Evolutionary conservation across 1,140 invertebrate genomes (phyloP), one percentile per base, ranked within the genome.

Genomic region (Spodoptera litura): DNA sequence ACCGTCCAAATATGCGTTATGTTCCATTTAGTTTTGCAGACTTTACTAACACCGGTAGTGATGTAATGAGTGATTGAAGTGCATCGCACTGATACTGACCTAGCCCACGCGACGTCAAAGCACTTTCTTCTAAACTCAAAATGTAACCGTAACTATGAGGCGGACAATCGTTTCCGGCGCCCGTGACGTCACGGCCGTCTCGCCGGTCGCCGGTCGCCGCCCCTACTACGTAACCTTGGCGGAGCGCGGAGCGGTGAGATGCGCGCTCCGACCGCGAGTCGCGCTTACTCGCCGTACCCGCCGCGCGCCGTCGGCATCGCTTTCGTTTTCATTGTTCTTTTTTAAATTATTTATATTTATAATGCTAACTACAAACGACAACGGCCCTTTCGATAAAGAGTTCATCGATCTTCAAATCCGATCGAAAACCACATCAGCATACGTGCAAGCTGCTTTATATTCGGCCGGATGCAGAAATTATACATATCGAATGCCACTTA

Each of bases 101-200:
- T 93, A 93, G 82, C 87, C 86, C 88, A 94, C 86, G 85, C 86
- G 84, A 72, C 81, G 80, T 83, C 81, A 81, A 58, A 90, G 72
- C 88, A 92, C 92, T 93, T 92, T 93, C 93, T 92, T 93, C 90
- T 92, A 93, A 93, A 92, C 87, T 92, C 90, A 92, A 93, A 93
- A 92, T 91, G 91, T 94, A 91, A 92, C 91, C 91, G 92, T 94
- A 92, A 91, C 91, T 94, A 94, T 91, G 91, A 93, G 82, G 88
- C 90, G 88, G 90, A 87, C 90, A 86, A 89, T 91, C 88, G 89
- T 92, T 93, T 94, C 93, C 93, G 93, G 91, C 93, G 93, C 93
- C 92, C 86, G 92, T 94, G 92, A 93, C 93, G 93, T 94, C 93
- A 93, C 85, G 80, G 83, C 78, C 86, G 91, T 91, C 91, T 88